A percentile compares a stretch with the other conserved stretches of the same genome.
These are phyloP conservation scores for Xiphydria camelus DNA, from an alignment of 2,888 invertebrate species.

Conservation along the genomic window DNA sequence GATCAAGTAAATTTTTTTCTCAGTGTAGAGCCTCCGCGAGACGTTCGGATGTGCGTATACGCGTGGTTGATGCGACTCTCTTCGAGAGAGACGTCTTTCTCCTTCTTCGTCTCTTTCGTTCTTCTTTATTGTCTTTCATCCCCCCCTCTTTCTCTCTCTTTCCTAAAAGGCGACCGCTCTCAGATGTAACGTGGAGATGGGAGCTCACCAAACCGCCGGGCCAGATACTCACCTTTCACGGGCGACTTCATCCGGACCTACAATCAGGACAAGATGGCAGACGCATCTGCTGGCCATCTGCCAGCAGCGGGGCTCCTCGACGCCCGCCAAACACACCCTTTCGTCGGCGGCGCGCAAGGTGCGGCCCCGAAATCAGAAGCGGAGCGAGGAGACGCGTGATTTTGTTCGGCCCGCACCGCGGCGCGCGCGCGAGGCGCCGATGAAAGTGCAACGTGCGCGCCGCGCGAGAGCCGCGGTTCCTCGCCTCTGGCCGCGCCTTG, in stretches of 20 bases:
- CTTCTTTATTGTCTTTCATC: not conserved
- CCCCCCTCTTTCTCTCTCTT: not conserved
- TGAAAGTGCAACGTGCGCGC: too few species aligned
- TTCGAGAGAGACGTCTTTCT: too few species aligned
- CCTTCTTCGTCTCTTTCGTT: too few species aligned
- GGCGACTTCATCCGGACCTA: conserved; percentile 32
- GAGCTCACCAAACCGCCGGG: conserved; percentile 21
- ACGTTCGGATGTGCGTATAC: too few species aligned
- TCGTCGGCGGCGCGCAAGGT: conserved; percentile 12
- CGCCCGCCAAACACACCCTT: not conserved
- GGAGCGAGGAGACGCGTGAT: not conserved
- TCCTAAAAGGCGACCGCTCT: not conserved
- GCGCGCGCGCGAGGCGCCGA: too few species aligned
- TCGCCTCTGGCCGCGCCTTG: too few species aligned
- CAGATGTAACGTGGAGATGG: too few species aligned
- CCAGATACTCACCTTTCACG: conserved; percentile 30
- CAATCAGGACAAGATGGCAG: conserved; percentile 43
- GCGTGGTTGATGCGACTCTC: too few species aligned
- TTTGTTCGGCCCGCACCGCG: not conserved
- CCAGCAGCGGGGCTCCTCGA: conserved; percentile 16
- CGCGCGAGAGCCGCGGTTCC: too few species aligned
- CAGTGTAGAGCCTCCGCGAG: too few species aligned
- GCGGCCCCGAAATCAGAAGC: conserved; percentile 10
- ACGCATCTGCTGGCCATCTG: conserved; percentile 49
- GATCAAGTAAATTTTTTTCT: too few species aligned